Conservation (phyloP, 2,888 invertebrate genomes). For the Hypena proboscidalis region DNA sequence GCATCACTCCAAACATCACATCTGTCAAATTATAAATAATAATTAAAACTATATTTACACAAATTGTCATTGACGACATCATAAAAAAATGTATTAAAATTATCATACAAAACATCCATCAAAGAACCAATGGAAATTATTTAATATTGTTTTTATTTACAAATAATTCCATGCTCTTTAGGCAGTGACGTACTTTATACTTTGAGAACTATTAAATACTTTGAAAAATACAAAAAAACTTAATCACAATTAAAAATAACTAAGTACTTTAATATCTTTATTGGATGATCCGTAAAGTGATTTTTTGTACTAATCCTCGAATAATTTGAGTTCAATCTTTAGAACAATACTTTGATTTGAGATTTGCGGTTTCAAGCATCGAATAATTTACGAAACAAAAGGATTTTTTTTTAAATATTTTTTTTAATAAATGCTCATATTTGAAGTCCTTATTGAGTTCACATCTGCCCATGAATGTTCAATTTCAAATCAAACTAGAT, state of each 20-base stretch:
- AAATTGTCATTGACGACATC: constrained; percentile 63
- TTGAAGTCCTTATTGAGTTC: constrained; percentile 10
- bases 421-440: background rate
- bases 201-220: constrained; percentile 46
- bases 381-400: constrained; percentile 7
- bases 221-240: constrained; percentile 40
- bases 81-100: constrained; percentile 56
- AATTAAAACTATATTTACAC: constrained; percentile 76
- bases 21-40: constrained; percentile 58
- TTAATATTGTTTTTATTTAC: constrained; percentile 36
- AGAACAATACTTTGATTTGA: constrained; percentile 37
- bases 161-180: constrained; percentile 56
- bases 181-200: constrained; percentile 66
- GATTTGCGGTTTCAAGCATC: constrained; percentile 22
- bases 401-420: background rate
- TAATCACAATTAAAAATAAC: constrained; percentile 43
- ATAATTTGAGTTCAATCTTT: constrained; percentile 44
- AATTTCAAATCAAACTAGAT: no score
- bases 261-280: constrained; percentile 43
- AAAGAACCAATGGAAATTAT: constrained; percentile 51
- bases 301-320: constrained; percentile 52
- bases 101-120: constrained; percentile 60
- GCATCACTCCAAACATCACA: constrained; percentile 50
- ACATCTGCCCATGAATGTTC: no score
- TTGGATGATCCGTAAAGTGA: constrained; percentile 36